Evolutionary conservation across 2,113 vertebrate genomes (phyloP).

Genomic region (Procavia capensis): DNA sequence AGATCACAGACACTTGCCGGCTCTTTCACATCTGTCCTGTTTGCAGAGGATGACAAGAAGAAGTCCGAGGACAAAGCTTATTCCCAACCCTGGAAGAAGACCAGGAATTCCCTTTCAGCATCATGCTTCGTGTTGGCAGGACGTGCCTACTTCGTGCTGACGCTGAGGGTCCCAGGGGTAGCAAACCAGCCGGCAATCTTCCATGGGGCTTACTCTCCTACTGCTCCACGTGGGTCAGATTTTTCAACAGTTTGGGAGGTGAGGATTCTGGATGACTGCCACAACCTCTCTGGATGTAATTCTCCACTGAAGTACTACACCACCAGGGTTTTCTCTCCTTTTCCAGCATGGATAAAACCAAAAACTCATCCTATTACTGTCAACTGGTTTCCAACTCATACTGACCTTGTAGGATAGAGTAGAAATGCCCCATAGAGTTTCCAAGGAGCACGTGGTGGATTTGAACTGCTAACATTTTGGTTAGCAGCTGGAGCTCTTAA

Average conservation of each 20-base stretch:
- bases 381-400: too few species aligned
- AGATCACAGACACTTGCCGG: slow-evolving; percentile 60
- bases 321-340: too few species aligned
- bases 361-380: too few species aligned
- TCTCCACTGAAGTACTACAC: too few species aligned
- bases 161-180: background rate
- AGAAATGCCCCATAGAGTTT: too few species aligned
- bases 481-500: too few species aligned
- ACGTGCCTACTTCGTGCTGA: rapidly evolving
- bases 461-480: too few species aligned
- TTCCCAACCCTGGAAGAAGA: background rate
- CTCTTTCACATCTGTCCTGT: slow-evolving; percentile 52
- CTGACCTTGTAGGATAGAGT: too few species aligned
- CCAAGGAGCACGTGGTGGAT: too few species aligned
- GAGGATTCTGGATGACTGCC: too few species aligned
- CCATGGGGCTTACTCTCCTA: background rate
- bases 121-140: rapidly evolving
- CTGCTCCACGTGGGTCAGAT: background rate
- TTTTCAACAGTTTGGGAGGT: background rate
- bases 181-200: rapidly evolving
- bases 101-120: too few species aligned
- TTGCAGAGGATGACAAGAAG: slow-evolving; percentile 8
- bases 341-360: too few species aligned
- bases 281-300: rapidly evolving
- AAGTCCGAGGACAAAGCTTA: background rate